phyloP scores from a whole-genome alignment of 2,797 vertebrate genomes.

The Chromobotia macracanthus region DNA sequence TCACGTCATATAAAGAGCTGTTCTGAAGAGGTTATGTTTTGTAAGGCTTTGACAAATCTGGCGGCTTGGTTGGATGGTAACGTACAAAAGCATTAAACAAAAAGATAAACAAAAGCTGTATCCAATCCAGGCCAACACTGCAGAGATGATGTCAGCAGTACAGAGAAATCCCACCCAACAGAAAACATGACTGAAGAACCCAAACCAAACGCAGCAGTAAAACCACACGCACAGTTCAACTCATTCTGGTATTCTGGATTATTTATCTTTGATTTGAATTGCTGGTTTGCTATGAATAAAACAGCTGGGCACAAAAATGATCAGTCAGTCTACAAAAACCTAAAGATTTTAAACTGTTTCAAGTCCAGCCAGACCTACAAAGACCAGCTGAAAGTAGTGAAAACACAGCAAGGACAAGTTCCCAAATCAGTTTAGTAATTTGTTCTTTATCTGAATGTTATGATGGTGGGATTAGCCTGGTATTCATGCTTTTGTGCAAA shows the following conservation, averaged over 20 bases:
- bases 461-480: background rate
- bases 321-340: background rate
- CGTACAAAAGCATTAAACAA: background rate
- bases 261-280: conserved; percentile 60
- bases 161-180: too few species aligned
- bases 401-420: background rate
- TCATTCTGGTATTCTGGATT: conserved; percentile 32
- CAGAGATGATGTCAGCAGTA: background rate
- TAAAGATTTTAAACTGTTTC: background rate
- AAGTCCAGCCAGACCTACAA: background rate
- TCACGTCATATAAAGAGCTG: conserved; percentile 16
- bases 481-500: background rate
- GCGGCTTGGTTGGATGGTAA: conserved; percentile 26
- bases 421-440: background rate
- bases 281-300: conserved; percentile 67
- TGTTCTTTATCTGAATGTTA: background rate
- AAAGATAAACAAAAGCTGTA: conserved; percentile 1
- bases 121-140: conserved; percentile 8
- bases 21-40: conserved; percentile 34
- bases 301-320: conserved; percentile 36
- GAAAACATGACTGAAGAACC: conserved; percentile 42
- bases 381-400: background rate
- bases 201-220: conserved; percentile 65
- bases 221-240: conserved; percentile 76
- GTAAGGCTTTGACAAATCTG: conserved; percentile 50